Conservation (phyloP, 2,888 invertebrate genomes). For the Chirona hameri region DNA sequence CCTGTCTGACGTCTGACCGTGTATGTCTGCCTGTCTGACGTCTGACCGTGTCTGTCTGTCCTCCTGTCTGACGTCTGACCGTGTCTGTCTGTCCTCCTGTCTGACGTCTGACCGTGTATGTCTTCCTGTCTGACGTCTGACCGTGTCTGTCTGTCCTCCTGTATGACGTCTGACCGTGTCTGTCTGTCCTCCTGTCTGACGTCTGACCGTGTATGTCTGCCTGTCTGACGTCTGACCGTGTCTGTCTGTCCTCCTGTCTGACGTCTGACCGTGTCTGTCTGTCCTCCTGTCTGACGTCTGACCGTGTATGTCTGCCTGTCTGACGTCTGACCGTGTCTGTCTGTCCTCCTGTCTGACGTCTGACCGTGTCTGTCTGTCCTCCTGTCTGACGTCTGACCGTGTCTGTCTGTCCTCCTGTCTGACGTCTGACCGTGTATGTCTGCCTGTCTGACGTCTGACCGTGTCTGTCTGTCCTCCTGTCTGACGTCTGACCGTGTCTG, state of each 20-base stretch:
- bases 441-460: background rate
- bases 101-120: conserved; percentile 54
- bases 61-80: no score
- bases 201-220: no score
- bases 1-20: conserved; percentile 48
- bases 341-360: conserved; percentile 51
- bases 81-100: no score
- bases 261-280: conserved; percentile 52
- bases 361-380: conserved; percentile 54
- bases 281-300: no score
- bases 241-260: conserved; percentile 54
- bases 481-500: no score
- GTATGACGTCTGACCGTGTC: no score
- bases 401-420: no score
- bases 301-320: no score
- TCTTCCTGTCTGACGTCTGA: conserved; percentile 29
- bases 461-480: conserved; percentile 58
- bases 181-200: no score
- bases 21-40: conserved; percentile 53
- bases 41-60: no score
- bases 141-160: conserved; percentile 56
- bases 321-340: conserved; percentile 45
- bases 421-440: conserved; percentile 54
- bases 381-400: no score
- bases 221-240: conserved; percentile 43